Evolutionary conservation across 2,888 invertebrate genomes (phyloP), one percentile per base, ranked within the genome.

Genomic region (Synergus umbraculus): DNA sequence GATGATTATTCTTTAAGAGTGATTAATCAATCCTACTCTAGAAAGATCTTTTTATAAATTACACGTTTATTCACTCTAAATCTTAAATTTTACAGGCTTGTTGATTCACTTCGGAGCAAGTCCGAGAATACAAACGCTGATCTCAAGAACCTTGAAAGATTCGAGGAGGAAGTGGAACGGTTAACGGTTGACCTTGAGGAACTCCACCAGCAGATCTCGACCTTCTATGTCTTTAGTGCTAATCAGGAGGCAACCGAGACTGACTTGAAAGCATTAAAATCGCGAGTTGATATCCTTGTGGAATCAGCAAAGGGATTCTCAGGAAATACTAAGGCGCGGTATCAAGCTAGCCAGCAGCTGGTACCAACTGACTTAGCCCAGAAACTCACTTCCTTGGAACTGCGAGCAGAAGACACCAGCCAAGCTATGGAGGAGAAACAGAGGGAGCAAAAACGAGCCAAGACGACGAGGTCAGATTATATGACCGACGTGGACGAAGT

Each of bases 391-490:
- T 95, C 96, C 83, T 93, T 98, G 89, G 98, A 98, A 92, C 93
- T 98, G 85, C 93, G 96, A 78, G 95, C 96, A 76, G 98, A 98
- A 92, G 95, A 96, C 83, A 94, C 97, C 79, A 94, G 95, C 77
- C 95, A 95, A 87, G 95, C 95, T 76, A 96, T 98, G 96, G 97
- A 97, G 90, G 97, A 97, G 89, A 97, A 97, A 92, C 96, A 96
- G 89, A 94, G 96, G 91, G 97, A 97, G 92, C 96, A 96, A 93
- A 97, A 97, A 92, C 95, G 97, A 84, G 98, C 97, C 41, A 95
- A 96, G 88, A 96, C 97, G 18, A 94, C 96, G 80, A 95, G 97
- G 79, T 94, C 95, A 76, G 97, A 98, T 86, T 98, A 97, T 92
- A 92, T 95, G 69, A 93, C 93, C 43, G 97, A 97, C 88, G 96